Percentiles rank a stretch among this genome's conserved stretches.
phyloP scores from a whole-genome alignment of 2,888 invertebrate species.

The Drosophila algonquin region DNA sequence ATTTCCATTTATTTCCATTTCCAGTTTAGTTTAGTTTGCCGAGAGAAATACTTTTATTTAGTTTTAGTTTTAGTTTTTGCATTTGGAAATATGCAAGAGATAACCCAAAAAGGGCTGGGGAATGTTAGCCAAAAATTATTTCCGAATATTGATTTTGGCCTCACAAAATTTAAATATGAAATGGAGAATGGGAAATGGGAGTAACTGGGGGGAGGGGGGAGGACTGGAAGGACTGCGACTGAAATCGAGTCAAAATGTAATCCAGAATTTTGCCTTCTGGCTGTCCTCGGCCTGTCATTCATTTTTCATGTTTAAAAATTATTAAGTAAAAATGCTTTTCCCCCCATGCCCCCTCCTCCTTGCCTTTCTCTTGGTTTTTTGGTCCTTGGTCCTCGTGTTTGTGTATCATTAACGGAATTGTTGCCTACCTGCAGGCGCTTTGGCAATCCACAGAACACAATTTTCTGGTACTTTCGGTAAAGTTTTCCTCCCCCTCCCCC shows the following conservation, averaged over 20 bases:
- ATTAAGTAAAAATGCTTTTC: slow-evolving; percentile 48
- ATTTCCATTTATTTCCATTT: not conserved
- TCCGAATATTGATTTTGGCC: slow-evolving; percentile 3
- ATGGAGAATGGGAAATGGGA: not conserved
- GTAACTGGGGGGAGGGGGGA: no score
- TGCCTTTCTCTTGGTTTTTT: not conserved
- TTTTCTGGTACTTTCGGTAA: not conserved
- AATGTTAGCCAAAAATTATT: not conserved
- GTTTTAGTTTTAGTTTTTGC: not conserved
- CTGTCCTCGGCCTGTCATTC: slow-evolving; percentile 34
- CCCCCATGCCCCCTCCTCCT: no score
- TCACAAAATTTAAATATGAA: not conserved
- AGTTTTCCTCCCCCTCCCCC: not conserved
- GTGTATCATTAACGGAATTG: slow-evolving; percentile 60
- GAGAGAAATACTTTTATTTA: not conserved
- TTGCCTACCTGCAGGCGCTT: slow-evolving; percentile 54
- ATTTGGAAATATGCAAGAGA: not conserved
- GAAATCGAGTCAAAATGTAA: not conserved
- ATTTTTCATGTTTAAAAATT: slow-evolving; percentile 44
- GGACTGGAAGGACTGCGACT: not conserved
- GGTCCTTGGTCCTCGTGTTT: slow-evolving; percentile 42
- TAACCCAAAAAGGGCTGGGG: not conserved
- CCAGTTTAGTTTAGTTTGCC: not conserved
- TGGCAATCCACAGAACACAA: slow-evolving; percentile 18
- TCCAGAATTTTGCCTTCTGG: slow-evolving; percentile 2